Base-by-base conservation (phyloP, 2,888 invertebrate genomes). In the Chrysolina haemoptera region DNA sequence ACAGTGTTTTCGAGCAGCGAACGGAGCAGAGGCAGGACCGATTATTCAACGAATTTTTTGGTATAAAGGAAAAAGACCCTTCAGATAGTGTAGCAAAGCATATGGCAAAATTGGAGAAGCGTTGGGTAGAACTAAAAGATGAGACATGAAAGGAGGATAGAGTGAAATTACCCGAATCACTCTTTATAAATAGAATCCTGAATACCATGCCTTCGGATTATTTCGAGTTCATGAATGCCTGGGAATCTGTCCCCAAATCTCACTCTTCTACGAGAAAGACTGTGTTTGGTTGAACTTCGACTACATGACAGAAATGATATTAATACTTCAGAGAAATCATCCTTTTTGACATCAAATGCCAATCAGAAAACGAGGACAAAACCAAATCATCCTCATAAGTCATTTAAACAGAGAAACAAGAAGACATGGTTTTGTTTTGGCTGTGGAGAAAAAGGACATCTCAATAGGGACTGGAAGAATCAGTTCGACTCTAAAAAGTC, bases 1-100 rank as follows among this genome's bases (percentile, higher is more conserved):
- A 68, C 22, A 70, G 70, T 46, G 48, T 74, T 16, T 74, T 48
- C 43, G 74, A 74, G 41, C 66, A 70, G 16, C 62, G 59, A 66
- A 65, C 68, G 0, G 70, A 74, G 59, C 73, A 62, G 48, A 41
- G 62, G 11, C 69, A 69, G 35, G 62, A 69, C 16, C n/a, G 69
- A n/a, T 48, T 69, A 14, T 69, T 62, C 48, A 69, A 62, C 20
- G 41, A 46, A n/a, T 62, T 69, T 27, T 69, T 69, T 9, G 46
- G 62, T 11, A 40, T 62, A 6, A 18, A n/a, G 14, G 69, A 20
- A 50, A 62, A 69, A 22, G 43, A 64, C 43, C 18, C 64, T 11
- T 8, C 12, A 16, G 68, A 68, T 12, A 68, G 68, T 43, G 11
- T 68, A 41, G 59, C 68, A 14, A 62, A 68, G 20, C 59, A 68